Evolutionary conservation across 2,113 vertebrate species (phyloP).

Genomic region (Zosterops pallidus): DNA sequence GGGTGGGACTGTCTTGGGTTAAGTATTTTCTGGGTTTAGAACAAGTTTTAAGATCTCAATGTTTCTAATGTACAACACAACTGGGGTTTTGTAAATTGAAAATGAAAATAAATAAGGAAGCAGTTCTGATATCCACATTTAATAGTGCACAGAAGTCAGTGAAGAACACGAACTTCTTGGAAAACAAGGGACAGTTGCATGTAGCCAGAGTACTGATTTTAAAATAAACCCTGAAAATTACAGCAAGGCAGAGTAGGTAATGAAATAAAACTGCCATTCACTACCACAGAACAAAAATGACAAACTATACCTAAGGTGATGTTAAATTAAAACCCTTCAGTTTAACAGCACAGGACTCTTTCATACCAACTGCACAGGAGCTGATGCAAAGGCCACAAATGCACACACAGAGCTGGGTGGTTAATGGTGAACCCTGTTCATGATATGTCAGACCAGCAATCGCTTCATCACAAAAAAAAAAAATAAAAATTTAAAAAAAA

Average conservation of each 20-base stretch:
- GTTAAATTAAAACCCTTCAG: not conserved
- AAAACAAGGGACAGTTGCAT: not conserved
- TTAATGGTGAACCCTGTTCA: not conserved
- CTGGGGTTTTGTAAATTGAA: not conserved
- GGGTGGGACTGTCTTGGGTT: not conserved
- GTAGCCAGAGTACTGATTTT: not conserved
- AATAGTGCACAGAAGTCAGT: not conserved
- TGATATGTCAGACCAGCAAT: not conserved
- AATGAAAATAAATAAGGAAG: not conserved
- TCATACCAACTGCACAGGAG: not conserved
- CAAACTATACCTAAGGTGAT: not conserved
- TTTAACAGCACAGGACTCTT: not conserved
- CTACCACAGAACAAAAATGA: not conserved
- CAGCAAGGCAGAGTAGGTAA: not conserved
- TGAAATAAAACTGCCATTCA: not conserved
- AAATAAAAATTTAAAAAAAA: not conserved
- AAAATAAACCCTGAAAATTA: not conserved
- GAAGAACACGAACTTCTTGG: not conserved
- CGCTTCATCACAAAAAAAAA: accelerated
- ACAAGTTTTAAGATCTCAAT: not conserved
- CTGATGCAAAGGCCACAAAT: not conserved
- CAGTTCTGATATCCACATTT: not conserved
- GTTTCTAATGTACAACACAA: not conserved
- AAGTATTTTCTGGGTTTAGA: not conserved
- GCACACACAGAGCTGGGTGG: not conserved